Conservation (phyloP, 2,113 vertebrate species). For the Thalassoma bifasciatum region DNA sequence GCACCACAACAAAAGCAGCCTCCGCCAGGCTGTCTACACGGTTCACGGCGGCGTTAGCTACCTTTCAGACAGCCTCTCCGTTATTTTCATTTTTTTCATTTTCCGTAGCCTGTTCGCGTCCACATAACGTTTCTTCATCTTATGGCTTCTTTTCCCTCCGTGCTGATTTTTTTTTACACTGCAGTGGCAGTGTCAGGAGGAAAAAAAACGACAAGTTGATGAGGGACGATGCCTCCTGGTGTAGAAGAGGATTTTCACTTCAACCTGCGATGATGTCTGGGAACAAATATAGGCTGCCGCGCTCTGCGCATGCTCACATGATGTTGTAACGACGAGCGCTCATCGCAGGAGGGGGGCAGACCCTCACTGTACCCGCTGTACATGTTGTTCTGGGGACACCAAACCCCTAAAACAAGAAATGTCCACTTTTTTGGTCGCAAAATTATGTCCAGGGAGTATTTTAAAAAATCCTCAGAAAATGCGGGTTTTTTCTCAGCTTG, state of each 20-base stretch:
- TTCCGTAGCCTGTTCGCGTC: slow-evolving; percentile 84
- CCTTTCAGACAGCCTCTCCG: slow-evolving; percentile 85
- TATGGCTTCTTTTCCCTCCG: slow-evolving; percentile 72
- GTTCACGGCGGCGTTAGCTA: slow-evolving; percentile 48
- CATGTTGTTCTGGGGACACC: not conserved
- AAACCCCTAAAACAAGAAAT: no score
- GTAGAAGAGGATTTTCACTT: slow-evolving; percentile 50
- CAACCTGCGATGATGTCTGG: slow-evolving; percentile 67
- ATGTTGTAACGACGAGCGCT: slow-evolving; percentile 50
- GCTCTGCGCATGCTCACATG: slow-evolving; percentile 66
- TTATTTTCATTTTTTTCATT: slow-evolving; percentile 84
- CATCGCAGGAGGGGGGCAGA: slow-evolving; percentile 59
- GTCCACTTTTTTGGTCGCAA: no score
- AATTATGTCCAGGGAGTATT: no score
- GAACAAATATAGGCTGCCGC: slow-evolving; percentile 7
- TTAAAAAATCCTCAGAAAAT: no score
- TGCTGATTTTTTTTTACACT: slow-evolving; percentile 26
- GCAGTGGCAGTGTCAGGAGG: slow-evolving; percentile 30
- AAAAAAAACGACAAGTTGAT: not conserved
- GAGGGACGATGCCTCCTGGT: slow-evolving; percentile 18
- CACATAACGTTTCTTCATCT: slow-evolving; percentile 86
- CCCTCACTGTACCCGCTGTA: not conserved
- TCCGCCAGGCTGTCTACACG: slow-evolving; percentile 31
- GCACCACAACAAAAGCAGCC: slow-evolving; percentile 74
- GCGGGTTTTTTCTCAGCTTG: no score